Evolutionary conservation across 2,797 vertebrate species (phyloP).

Genomic region (Peromyscus melanophrys): DNA sequence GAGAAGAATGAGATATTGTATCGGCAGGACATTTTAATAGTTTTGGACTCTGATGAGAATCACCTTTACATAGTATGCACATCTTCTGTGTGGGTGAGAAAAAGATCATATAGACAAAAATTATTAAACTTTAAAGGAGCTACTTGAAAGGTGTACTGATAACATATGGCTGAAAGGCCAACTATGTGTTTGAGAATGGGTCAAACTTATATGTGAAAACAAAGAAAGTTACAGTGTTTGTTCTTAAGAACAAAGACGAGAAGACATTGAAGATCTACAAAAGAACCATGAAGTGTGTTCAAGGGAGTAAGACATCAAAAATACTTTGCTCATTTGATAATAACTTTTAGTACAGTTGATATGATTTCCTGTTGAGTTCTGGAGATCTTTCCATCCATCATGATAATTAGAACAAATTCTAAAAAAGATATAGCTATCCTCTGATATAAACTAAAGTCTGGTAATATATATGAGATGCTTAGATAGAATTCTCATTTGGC

Average conservation of each 20-base stretch:
- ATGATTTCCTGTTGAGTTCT: background rate
- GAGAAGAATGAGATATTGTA: background rate
- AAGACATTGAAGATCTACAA: constrained; percentile 55
- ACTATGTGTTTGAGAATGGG: constrained; percentile 47
- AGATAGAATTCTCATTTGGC: background rate
- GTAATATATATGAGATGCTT: background rate
- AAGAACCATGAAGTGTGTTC: constrained; percentile 22
- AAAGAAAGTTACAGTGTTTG: constrained; percentile 54
- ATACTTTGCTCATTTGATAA: constrained; percentile 49
- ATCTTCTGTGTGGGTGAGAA: background rate
- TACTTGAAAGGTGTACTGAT: constrained; percentile 53
- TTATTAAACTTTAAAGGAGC: constrained; percentile 52
- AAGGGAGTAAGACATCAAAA: constrained; percentile 68
- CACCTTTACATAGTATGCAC: background rate
- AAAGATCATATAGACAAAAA: background rate
- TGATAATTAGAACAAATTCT: background rate
- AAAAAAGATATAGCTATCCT: background rate
- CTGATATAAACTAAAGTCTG: background rate
- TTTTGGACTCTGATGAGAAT: background rate
- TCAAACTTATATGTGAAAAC: constrained; percentile 60
- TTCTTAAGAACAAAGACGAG: constrained; percentile 69
- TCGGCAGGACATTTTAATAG: constrained; percentile 16
- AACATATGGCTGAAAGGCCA: constrained; percentile 46
- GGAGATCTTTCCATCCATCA: background rate
- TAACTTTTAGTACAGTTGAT: background rate